Base-by-base conservation (phyloP, 2,113 vertebrate genomes). In the Limnothrissa miodon region DNA sequence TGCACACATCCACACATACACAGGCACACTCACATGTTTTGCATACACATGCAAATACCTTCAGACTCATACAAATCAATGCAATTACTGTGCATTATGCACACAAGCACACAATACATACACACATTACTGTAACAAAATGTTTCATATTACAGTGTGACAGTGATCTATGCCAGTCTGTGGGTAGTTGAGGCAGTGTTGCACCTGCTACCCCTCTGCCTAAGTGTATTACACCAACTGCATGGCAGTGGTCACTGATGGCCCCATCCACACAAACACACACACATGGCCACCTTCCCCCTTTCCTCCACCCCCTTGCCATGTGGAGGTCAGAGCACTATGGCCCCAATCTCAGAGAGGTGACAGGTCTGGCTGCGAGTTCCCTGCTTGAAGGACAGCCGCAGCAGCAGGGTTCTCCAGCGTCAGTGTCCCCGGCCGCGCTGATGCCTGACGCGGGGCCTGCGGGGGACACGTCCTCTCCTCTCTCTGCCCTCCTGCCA, bases 271-370 rank as follows among this genome's bases (percentile, higher is more conserved):
- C 56, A 59, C 56, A 59, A 23, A 59, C 23, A 59, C 56, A 59
- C 56, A 59, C 56, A 59, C 56, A 59, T 33, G 13, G 33, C 13
- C 25, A 66, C 59, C 25, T 29, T 10, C 59, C 80, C 70, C 39
- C 79, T 17, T 29, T 10, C 59, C 80, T 53, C 39, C 79, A 10
- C 39, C 36, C 39, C 66, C 5, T 29, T 23, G 29, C 62, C 78
- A 70, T 33, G 56, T 51, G 82, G 51, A 83, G 83, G 82, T 84
- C 81, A 59, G 21, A 79, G 45, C 51, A 44, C 25, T 8, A 33
- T 83, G 87, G 86, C 88, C 89, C 86, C 81, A 83, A 89, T 89
- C 88, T 85, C 66, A 15, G n/a, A 42, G 81, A 53, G 62, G 81
- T 74, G 45, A 84, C 84, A 83, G 74, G 85, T 56, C 70, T 53